These are phyloP conservation scores for Spondyliosoma cantharus DNA, from an alignment of 2,797 vertebrate genomes.

Conservation along the genomic window DNA sequence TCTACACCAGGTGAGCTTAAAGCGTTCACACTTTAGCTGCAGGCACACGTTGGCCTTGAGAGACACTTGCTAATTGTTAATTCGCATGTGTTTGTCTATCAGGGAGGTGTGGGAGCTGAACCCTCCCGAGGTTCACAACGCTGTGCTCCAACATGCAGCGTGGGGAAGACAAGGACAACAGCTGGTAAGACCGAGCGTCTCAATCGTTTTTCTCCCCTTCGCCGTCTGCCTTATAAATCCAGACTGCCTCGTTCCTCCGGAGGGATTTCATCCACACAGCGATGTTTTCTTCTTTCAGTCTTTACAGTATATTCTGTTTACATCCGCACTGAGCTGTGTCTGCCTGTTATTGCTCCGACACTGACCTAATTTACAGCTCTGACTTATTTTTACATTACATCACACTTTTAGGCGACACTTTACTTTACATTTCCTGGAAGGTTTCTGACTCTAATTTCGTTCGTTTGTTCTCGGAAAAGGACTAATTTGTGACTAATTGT, in stretches of 20 bases:
- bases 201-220: constrained; percentile 11
- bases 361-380: constrained; percentile 23
- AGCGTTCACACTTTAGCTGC: neutral
- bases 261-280: constrained; percentile 19
- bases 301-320: constrained; percentile 14
- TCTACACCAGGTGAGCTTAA: constrained; percentile 75
- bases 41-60: neutral
- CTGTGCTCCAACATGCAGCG: constrained; percentile 82
- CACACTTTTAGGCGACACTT: neutral
- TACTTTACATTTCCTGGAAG: neutral
- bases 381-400: neutral
- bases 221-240: constrained; percentile 9
- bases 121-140: constrained; percentile 83
- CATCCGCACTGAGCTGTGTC: constrained; percentile 2
- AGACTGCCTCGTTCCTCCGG: neutral
- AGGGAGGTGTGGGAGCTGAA: constrained; percentile 85
- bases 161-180: constrained; percentile 83
- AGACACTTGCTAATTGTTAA: constrained; percentile 30
- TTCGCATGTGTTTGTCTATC: constrained; percentile 28
- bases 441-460: neutral
- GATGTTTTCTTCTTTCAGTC: neutral
- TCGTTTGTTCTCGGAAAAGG: neutral
- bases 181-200: constrained; percentile 68
- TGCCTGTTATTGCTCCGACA: neutral
- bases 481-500: neutral